Evolutionary conservation across 2,888 invertebrate genomes (phyloP), one percentile per base, ranked within the genome.

Genomic region (Scaptomyza cyrtandrae): DNA sequence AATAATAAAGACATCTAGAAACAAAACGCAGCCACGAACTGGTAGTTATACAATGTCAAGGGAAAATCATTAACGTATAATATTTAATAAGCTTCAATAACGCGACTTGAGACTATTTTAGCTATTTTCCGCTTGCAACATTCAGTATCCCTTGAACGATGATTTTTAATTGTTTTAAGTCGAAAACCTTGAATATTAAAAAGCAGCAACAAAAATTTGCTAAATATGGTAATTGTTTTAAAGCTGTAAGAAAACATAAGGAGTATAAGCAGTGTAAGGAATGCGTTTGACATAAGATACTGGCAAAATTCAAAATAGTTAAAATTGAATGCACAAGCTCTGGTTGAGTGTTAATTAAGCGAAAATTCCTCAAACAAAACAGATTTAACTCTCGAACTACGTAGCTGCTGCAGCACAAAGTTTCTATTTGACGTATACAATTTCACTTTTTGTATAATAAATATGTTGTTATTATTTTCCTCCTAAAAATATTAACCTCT

Each of bases 311-410:
- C 16, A 44, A 33, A 27, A 35, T 19, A 31, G 16, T 41, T 33
- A 0, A 1, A 33, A n/a, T 2, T 10, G 1, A 24, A 35, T 63
- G 1, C 14, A 19, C 6, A 1, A 46, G 37, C 19, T 33, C 33
- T n/a, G n/a, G 13, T 27, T 49, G 11, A 39, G 7, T 24, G 2
- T 49, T 43, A 49, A 62, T 65, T 33, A 43, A 43, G n/a, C 9
- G 6, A 5, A 43, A 37, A 10, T 39, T 10, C 1, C 37, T 14
- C 19, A 11, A 45, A 27, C 14, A 37, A 39, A 29, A 9, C 27
- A 27, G 5, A 53, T 27, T 45, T n/a, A 13, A 27, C 27, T 27
- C 37, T 27, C n/a, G n/a, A 45, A 45, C 45, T 13, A 13, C 10
- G 13, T 6, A 16, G 14, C 37, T n/a, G n/a, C 10, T 37, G 37